Evolutionary conservation across 2,888 invertebrate species (phyloP), one percentile per base, ranked within the genome.

Genomic region (Rotaria macrura): DNA sequence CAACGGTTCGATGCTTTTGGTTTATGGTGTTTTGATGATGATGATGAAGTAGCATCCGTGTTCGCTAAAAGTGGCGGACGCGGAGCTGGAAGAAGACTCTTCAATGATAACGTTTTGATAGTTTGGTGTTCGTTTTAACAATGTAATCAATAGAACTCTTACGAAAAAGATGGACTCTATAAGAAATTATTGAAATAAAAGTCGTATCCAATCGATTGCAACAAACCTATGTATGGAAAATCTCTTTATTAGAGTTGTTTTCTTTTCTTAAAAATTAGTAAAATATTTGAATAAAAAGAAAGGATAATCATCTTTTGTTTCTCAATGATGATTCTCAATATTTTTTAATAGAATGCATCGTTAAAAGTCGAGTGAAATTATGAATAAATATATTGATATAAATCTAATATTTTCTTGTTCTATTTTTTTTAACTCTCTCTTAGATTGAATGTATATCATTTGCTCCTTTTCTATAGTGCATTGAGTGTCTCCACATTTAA

Each of bases 331-430:
- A n/a, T n/a, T n/a, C n/a, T n/a, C n/a, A n/a, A n/a, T 79, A n/a
- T 43, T 79, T 79, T 79, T 79, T 79, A 79, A 79, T 43, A 43
- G 43, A 79, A 40, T 79, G 79, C 43, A 79, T 43, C 79, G 79
- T 79, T 65, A 79, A 79, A 43, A 43, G 43, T 79, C n/a, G 65
- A 14, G 34, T 34, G 79, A 43, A 43, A 43, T 79, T 25, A 25
- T 79, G 43, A 43, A 43, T 79, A 79, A 43, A 79, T 79, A 79
- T 79, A n/a, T n/a, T n/a, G n/a, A 43, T 79, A n/a, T 79, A 25
- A 14, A 14, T 43, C 20, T 79, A 25, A 43, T 43, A 25, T 10
- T 43, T 9, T 1, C 43, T 79, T 25, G 20, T 74, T 74, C n/a
- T 43, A 12, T 79, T 43, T 79, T 43, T 79, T 25, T 34, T 12